Evolutionary conservation across 1,140 invertebrate species (phyloP), one percentile per base, ranked within the genome.

Genomic region (Drosophila dunni): DNA sequence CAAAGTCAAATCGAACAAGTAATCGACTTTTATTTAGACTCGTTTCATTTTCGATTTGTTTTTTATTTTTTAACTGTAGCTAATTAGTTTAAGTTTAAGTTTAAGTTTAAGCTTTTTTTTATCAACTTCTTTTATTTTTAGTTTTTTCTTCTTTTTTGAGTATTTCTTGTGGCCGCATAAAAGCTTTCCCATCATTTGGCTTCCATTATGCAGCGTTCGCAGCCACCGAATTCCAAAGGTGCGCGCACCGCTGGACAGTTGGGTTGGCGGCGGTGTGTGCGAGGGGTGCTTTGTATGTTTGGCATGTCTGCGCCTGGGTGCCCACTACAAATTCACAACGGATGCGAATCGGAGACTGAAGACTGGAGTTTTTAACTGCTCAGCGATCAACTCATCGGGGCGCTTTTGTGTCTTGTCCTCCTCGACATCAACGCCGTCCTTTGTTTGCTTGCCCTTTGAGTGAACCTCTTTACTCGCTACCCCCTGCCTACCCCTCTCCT

Each of bases 151-250:
- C 38, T 34, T 65, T 50, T 57, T 75, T 38, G 42, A 73, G 40
- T 38, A 38, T 68, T 68, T 61, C 60, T 66, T 76, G 74, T 66
- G 69, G 61, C 63, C 50, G 63, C 45, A 65, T 53, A 90, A 89
- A 88, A 89, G 88, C 74, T 84, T 89, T 89, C 84, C 84, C 84
- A 89, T 89, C 84, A 89, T 89, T 89, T 89, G 84, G 85, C 80
- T 89, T 70, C 74, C 85, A 89, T 89, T 89, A 89, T 89, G 84
- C 83, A 88, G 83, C 83, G 83, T 88, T 89, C 80, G 81, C 84
- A 63, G 84, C 84, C 84, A 89, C 84, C 80, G 84, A 89, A 89
- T 89, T 89, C 84, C 84, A 84, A 74, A 84, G 84, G 68, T 80
- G 70, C 67, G 66, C 63, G 83, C 76, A 70, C 15, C 51, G 57